Evolutionary conservation across 2,113 vertebrate genomes (phyloP).

Genomic region (Microtus richardsoni): DNA sequence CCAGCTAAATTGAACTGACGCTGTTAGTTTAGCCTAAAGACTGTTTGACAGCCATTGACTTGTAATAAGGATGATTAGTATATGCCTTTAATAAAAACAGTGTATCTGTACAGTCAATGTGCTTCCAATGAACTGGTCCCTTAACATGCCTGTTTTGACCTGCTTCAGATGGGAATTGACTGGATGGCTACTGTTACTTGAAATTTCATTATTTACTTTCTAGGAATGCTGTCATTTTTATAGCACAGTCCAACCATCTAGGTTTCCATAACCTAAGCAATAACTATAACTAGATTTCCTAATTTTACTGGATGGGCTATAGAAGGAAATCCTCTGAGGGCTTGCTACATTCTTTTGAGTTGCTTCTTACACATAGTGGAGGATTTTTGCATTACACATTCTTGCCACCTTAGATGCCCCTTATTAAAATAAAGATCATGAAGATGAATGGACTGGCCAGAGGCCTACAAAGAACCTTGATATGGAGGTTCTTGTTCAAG

Average conservation of each 20-base stretch:
- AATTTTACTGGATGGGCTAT: background rate
- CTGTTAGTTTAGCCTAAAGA: background rate
- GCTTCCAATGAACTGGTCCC: background rate
- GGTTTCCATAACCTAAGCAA: background rate
- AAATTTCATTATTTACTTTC: background rate
- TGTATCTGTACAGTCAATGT: background rate
- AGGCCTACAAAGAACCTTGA: background rate
- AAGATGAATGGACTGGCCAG: background rate
- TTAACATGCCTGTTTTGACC: background rate
- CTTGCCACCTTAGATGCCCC: background rate
- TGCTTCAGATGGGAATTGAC: background rate
- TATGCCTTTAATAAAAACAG: background rate
- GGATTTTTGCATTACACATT: background rate
- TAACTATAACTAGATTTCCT: background rate
- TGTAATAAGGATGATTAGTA: background rate
- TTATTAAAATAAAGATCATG: background rate
- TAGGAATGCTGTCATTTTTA: background rate
- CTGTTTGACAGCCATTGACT: background rate
- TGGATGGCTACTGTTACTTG: background rate
- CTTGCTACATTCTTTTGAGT: background rate
- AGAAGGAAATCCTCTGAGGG: background rate
- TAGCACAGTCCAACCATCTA: background rate
- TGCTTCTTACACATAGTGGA: background rate
- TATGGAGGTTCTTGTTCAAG: background rate
- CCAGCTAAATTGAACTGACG: background rate